A percentile compares a stretch with the other conserved stretches of the same genome.
phyloP scores from a whole-genome alignment of 2,888 invertebrate genomes.

The Stratiomys singularior region DNA sequence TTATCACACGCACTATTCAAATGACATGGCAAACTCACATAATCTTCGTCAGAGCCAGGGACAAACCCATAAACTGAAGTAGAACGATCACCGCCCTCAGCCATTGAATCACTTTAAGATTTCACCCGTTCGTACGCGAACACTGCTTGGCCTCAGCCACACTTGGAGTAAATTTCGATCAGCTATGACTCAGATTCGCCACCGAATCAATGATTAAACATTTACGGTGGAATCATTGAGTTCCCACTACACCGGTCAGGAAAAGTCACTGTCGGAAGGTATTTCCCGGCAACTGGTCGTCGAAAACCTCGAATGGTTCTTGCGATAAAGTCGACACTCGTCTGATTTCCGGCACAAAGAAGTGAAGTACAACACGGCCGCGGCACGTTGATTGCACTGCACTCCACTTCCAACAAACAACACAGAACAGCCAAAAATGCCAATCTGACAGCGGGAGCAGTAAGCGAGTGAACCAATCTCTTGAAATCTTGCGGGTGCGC shows the following conservation, averaged over 20 bases:
- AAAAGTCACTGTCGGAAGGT: not conserved
- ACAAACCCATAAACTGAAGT: slow-evolving; percentile 59
- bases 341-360: not conserved
- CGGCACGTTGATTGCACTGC: not conserved
- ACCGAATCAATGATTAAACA: slow-evolving; percentile 9
- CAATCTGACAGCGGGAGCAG: not conserved
- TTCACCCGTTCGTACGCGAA: not conserved
- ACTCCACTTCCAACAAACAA: not conserved
- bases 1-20: not conserved
- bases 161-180: not conserved
- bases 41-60: slow-evolving; percentile 55
- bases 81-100: slow-evolving; percentile 59
- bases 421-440: not conserved
- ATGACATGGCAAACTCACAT: slow-evolving; percentile 22
- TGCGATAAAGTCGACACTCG: not conserved
- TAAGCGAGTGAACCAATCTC: not conserved
- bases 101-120: slow-evolving; percentile 52
- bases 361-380: not conserved
- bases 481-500: not conserved
- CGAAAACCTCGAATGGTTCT: not conserved
- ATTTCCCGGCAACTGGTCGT: not conserved
- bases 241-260: not conserved
- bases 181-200: not conserved
- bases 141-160: too few relatives aligned
- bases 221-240: not conserved